A percentile compares a stretch with the other conserved stretches of the same genome.
These are phyloP conservation scores for Notothenia coriiceps DNA, from an alignment of 2,113 vertebrate species.

Conservation along the genomic window DNA sequence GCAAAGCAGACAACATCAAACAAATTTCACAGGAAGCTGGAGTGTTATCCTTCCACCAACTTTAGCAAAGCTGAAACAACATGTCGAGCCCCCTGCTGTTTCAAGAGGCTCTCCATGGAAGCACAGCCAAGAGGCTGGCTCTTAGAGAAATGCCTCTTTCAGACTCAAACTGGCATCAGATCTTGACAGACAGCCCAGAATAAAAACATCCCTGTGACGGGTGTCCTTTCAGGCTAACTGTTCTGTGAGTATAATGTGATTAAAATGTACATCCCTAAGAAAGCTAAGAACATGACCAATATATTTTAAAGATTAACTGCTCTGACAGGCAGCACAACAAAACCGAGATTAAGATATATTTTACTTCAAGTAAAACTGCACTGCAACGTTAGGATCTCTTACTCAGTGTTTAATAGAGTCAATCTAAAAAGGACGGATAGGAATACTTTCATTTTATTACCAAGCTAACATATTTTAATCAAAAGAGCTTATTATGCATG, in stretches of 20 bases:
- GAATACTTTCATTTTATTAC: constrained; percentile 2
- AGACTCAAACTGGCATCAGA: constrained; percentile 34
- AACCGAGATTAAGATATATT: neutral
- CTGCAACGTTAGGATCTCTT: neutral
- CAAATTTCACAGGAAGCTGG: constrained; percentile 7
- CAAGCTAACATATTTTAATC: neutral
- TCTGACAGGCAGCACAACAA: neutral
- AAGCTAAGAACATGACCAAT: constrained; percentile 34
- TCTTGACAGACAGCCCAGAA: constrained; percentile 40
- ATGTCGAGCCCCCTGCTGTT: constrained; percentile 32
- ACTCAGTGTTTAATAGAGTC: constrained; percentile 4
- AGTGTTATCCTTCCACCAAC: constrained; percentile 18
- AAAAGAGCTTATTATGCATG: constrained; percentile 15
- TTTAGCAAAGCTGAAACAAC: constrained; percentile 42
- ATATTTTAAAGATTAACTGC: constrained; percentile 6
- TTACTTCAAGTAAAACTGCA: constrained; percentile 9
- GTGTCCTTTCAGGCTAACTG: constrained; percentile 16
- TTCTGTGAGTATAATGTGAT: constrained; percentile 25
- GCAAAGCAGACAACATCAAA: neutral
- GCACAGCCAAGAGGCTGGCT: constrained; percentile 18
- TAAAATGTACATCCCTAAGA: constrained; percentile 15
- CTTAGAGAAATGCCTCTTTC: constrained; percentile 35
- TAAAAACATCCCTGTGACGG: constrained; percentile 21
- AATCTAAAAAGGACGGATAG: neutral
- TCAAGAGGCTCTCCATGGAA: constrained; percentile 41